Percentiles rank a stretch among this genome's conserved stretches.
phyloP scores from a whole-genome alignment of 2,888 invertebrate species.

The Drosophila basisetae region DNA sequence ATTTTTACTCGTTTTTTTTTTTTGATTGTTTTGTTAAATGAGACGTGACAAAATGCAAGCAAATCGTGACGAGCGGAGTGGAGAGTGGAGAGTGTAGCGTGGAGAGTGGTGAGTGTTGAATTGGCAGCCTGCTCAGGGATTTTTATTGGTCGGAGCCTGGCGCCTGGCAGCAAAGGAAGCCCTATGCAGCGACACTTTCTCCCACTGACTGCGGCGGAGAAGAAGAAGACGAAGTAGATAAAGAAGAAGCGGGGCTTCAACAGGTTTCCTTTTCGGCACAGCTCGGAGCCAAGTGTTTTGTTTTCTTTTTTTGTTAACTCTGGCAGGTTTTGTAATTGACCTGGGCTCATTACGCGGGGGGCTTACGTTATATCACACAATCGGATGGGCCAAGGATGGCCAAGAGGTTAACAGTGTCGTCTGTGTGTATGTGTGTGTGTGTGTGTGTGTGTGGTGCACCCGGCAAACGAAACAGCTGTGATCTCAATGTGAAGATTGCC shows the following conservation, averaged over 20 bases:
- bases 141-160: conserved; percentile 41
- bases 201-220: conserved; percentile 30
- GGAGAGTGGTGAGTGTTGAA: neutral
- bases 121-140: conserved; percentile 8
- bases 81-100: neutral
- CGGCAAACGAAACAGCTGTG: conserved; percentile 32
- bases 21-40: conserved; percentile 58
- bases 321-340: conserved; percentile 62
- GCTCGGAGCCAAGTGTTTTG: conserved; percentile 62
- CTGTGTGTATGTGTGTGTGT: neutral
- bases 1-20: conserved; percentile 5
- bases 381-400: conserved; percentile 59
- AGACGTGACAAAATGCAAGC: conserved; percentile 70
- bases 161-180: conserved; percentile 59
- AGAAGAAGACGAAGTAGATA: neutral
- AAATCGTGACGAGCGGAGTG: conserved; percentile 41
- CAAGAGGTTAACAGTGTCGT: conserved; percentile 15
- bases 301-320: neutral
- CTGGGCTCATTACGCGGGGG: conserved; percentile 66
- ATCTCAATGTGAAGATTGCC: neutral
- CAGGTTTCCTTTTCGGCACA: conserved; percentile 55
- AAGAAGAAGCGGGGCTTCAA: conserved; percentile 44
- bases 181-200: conserved; percentile 68
- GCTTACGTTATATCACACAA: conserved; percentile 73
- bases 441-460: conserved; percentile 13